Base-by-base conservation (phyloP, 2,888 invertebrate species). In the Cheilosia soror region DNA sequence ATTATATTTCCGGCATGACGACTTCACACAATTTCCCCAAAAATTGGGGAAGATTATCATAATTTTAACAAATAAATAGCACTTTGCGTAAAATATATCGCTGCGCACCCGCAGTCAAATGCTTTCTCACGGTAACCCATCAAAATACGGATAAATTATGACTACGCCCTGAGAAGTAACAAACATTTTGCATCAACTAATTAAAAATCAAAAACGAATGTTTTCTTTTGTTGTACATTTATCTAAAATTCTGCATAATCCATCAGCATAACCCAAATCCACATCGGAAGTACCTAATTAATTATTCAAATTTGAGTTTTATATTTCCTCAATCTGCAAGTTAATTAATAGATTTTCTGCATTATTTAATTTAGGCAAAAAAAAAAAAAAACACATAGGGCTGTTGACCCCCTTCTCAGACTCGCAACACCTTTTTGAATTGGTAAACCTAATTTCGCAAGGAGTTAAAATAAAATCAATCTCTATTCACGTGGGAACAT, bases 331-430 rank as follows among this genome's bases (percentile, higher is more conserved):
- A 73, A 79, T 73, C 51, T 31, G 27, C n/a, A 15, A 33, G 47
- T 63, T 79, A 72, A 79, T 79, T 79, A 79, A 79, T 72, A 72
- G 79, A 79, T 79, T 79, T 79, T 72, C 71, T 79, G 72, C 65
- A 79, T 72, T 63, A 55, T 20, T 57, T 13, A 66, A 42, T 58
- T 31, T 44, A 25, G 9, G 47, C 13, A 51, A 68, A 63, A 77
- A 37, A 37, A 37, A 9, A 51, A 68, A 63, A 77, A 37, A 37
- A 37, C 3, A 9, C 9, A 53, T 9, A 29, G 31, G 71, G 37
- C 72, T 62, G 33, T 60, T 73, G 79, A 73, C 73, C 72, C 69
- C 9, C 60, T 72, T 51, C 63, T 4, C 44, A 15, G n/a, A 7
- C 6, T 5, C 25, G 15, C 53, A 15, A 11, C 51, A 11, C 29